Base-by-base conservation (phyloP, 2,888 invertebrate genomes). In the Netelia virgata region DNA sequence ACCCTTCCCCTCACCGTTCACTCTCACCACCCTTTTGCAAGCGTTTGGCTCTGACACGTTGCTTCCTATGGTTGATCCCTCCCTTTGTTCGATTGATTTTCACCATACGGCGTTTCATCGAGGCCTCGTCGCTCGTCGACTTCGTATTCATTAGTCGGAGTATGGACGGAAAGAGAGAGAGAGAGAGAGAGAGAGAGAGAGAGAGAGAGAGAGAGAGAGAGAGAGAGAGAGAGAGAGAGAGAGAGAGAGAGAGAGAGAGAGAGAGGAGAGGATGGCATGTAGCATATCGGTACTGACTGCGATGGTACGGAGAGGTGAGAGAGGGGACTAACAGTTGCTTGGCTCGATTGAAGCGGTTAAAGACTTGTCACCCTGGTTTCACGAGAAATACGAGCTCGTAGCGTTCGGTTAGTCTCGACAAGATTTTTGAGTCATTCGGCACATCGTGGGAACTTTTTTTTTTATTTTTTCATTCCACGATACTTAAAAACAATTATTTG, bases 11-110 rank as follows among this genome's bases (percentile, higher is more conserved):
- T 43, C 41, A 1, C 43, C 36, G 10, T 41, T n/a, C 47, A 23
- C 64, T 36, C 28, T 53, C 16, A n/a, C 53, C 53, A 14, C 57
- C 57, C 75, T 55, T n/a, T 77, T 41, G 41, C 55, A 3, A 47
- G 57, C 16, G 43, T 53, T 69, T 43, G 53, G 55, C 47, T 61
- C 73, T 59, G 78, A 82, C 78, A 59, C 74, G 77, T 78, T 78
- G 64, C 79, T 66, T 72, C 70, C 81, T 63, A 55, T 55, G 66
- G 84, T 82, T 72, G 84, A 85, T 78, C 57, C 72, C 72, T 82
- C 73, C 78, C 84, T 85, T 85, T 85, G 84, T 75, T 75, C 82
- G 82, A 85, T 82, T 82, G 84, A 85, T 82, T 57, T 47, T 85
- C 79, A 72, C 78, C 84, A 82, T 85, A 85, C 82, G 79, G 78